These are phyloP conservation scores for Hyposoter didymator DNA, from an alignment of 2,888 invertebrate genomes.

Conservation along the genomic window DNA sequence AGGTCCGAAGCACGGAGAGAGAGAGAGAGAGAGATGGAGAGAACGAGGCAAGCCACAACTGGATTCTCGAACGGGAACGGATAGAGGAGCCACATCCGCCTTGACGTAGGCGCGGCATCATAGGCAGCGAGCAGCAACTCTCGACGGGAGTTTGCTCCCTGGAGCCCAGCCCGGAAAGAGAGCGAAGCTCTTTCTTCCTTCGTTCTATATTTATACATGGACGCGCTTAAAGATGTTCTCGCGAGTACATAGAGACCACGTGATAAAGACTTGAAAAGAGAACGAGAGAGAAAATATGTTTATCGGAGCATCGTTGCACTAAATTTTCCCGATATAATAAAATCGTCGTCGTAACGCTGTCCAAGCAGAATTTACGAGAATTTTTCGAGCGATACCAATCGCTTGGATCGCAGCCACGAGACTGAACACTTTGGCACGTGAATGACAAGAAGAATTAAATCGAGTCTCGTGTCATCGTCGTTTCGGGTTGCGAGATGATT, in stretches of 20 bases:
- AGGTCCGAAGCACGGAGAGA: constrained; percentile 17
- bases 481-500: not conserved
- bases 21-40: constrained; percentile 16
- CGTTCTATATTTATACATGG: not conserved
- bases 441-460: constrained; percentile 57
- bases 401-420: not conserved
- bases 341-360: constrained; percentile 66
- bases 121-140: constrained; percentile 50
- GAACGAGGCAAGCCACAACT: constrained; percentile 72
- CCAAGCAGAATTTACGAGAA: constrained; percentile 60
- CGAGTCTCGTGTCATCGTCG: constrained; percentile 39
- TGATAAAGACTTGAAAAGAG: not conserved
- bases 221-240: not conserved
- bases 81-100: constrained; percentile 78
- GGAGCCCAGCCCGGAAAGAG: constrained; percentile 65
- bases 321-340: constrained; percentile 67
- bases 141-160: constrained; percentile 66
- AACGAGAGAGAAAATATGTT: constrained; percentile 47
- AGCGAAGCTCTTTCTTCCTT: constrained; percentile 49
- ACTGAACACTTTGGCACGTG: constrained; percentile 28
- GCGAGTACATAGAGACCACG: not conserved
- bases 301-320: constrained; percentile 60
- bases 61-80: constrained; percentile 80
- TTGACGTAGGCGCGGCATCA: constrained; percentile 71
- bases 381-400: constrained; percentile 26